These are phyloP conservation scores for Cyprinella venusta DNA, from an alignment of 2,797 vertebrate species.

Conservation along the genomic window DNA sequence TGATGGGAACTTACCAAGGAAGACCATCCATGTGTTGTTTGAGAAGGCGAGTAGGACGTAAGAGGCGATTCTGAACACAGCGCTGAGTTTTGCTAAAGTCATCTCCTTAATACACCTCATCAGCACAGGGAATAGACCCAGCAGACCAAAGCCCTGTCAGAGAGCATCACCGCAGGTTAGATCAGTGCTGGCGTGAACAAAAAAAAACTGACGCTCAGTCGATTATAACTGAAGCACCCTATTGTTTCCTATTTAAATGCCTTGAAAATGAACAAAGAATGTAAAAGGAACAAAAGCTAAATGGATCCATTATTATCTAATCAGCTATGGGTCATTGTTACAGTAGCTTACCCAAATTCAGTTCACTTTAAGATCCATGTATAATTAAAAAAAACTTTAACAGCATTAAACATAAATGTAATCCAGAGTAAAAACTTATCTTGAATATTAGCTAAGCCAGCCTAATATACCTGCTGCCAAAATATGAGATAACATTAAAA, in stretches of 20 bases:
- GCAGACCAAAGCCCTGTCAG: conserved; percentile 65
- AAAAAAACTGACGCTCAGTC: neutral
- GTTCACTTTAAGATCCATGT: neutral
- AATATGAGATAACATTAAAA: too few relatives aligned
- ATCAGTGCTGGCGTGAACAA: neutral
- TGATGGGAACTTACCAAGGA: conserved; percentile 63
- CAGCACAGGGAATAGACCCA: conserved; percentile 68
- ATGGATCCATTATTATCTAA: neutral
- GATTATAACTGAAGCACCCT: neutral
- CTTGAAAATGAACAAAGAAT: neutral
- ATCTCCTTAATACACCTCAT: conserved; percentile 64
- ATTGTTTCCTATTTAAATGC: conserved; percentile 1
- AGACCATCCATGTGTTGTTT: conserved; percentile 71
- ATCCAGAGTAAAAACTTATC: neutral
- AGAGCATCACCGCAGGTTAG: conserved; percentile 29
- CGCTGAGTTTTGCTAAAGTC: conserved; percentile 67
- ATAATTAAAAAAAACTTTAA: neutral
- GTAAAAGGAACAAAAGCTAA: neutral
- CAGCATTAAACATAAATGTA: neutral
- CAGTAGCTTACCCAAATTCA: neutral
- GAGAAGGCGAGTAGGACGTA: conserved; percentile 68
- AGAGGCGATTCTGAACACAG: conserved; percentile 57
- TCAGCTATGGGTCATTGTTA: neutral
- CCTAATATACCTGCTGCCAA: too few relatives aligned
- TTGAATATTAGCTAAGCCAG: too few relatives aligned